Evolutionary conservation across 2,888 invertebrate genomes (phyloP), one percentile per base, ranked within the genome.

Genomic region (Morpho achilles): DNA sequence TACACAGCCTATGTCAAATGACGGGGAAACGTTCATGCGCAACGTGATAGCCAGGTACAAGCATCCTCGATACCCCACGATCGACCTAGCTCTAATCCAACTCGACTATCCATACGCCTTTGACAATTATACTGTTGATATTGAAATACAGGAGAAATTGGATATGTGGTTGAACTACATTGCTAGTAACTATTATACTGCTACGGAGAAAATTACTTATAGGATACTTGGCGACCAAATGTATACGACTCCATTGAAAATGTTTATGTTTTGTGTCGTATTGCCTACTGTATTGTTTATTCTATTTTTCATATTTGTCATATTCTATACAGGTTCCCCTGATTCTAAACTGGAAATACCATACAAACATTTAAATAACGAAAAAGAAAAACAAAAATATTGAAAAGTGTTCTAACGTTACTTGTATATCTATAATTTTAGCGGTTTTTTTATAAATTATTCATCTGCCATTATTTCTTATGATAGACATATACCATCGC

Each of bases 231-330:
- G 32, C 16, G 50, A 60, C 22, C 53, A 57, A 52, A 55, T 64
- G 57, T 63, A 64, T 39, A 57, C 64, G 0, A 61, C 64, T 3
- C 66, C 67, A 0, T 22, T 66, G 5, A 64, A 53, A 53, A 67
- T 67, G 66, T 66, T 68, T 46, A 5, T 67, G 7, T 50, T 58
- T 8, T 53, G 64, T 6, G 67, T 67, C 4, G 58, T 68, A 0
- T 45, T 68, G 7, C 68, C 68, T 10, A 60, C 63, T n/a, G 46
- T 59, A 16, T 63, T 64, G 22, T 69, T 67, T 53, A 55, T 64
- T 57, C 56, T 61, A 10, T 64, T 67, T 48, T 69, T 67, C 54
- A 22, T 65, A 7, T 65, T 64, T 40, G 42, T 69, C 49, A 64
- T 63, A 10, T 68, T 64, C 51, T 67, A 57, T 43, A 66, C 67